Base-by-base conservation (phyloP, 2,113 vertebrate species). In the Scomber scombrus region DNA sequence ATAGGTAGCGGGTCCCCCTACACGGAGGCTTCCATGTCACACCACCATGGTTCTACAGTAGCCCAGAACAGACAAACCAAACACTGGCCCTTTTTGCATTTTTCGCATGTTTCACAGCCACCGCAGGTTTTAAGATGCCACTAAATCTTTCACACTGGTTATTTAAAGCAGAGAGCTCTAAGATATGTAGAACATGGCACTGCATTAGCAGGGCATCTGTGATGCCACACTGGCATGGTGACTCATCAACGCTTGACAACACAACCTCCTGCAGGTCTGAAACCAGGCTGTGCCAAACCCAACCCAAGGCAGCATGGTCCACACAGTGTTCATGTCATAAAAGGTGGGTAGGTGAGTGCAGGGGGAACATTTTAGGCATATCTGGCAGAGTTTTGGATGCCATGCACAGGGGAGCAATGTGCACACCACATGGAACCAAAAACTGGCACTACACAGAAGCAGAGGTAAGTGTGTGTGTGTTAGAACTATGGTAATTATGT, bases 181-280 rank as follows among this genome's bases (percentile, higher is more conserved):
- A 26, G 68, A 78, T 80, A 75, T 74, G 70, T 16, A 60, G 78
- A 82, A 79, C 54, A 87, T 75, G 71, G 34, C 34, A 40, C 34
- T 9, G 7, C 78, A 77, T 79, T 82, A 71, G 68, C 67, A 23
- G 80, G 82, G 77, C 80, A 85, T 88, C 73, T 82, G 82, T 76
- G 86, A 78, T 77, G 73, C 71, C 86, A 76, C 71, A 57, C 85
- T 56, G 82, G 85, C 84, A 80, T 57, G 19, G 73, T 89, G 89
- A 92, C 81, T 92, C 89, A 90, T 89, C 89, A 51, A 8, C 15
- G 65, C 78, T 87, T 55, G 67, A 75, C 78, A 84, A 87, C 79
- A 69, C 78, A 70, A 80, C 78, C 88, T 87, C 86, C 89, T 83
- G 82, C 85, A 78, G 83, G 69, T 89, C 85, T 81, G 79, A 67